A percentile compares a stretch with the other conserved stretches of the same genome.
These are phyloP conservation scores for Drosophila stalkeri DNA, from an alignment of 2,888 invertebrate species.

Conservation along the genomic window DNA sequence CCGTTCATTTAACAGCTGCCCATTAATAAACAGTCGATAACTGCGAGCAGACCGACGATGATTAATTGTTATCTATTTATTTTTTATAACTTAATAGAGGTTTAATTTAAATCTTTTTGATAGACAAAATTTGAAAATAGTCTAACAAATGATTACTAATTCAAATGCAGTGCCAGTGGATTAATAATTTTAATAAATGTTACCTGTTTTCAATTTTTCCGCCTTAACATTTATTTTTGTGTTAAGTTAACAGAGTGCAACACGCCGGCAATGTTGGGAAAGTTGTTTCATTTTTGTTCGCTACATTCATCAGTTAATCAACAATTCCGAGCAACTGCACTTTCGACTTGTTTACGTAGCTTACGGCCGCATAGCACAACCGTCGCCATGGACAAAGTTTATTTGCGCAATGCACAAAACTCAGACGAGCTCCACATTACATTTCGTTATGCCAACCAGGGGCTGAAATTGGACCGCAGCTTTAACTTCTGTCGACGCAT, in stretches of 20 bases:
- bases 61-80: neutral
- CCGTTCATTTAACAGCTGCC: neutral
- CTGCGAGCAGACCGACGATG: neutral
- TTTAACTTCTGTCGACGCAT: conserved; percentile 90
- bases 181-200: neutral
- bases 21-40: neutral
- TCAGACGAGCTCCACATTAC: conserved; percentile 86
- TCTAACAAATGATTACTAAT: neutral
- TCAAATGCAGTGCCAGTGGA: neutral
- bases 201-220: neutral
- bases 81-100: neutral
- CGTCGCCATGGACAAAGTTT: conserved; percentile 87
- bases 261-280: conserved; percentile 40
- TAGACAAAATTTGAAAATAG: neutral
- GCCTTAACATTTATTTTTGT: neutral
- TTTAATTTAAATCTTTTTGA: neutral
- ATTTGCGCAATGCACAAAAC: conserved; percentile 86
- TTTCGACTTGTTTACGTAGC: conserved; percentile 4
- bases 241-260: conserved; percentile 7
- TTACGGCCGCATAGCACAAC: conserved; percentile 41
- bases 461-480: conserved; percentile 87
- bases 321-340: conserved; percentile 1
- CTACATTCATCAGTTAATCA: conserved; percentile 20
- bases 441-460: conserved; percentile 86
- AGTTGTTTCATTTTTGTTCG: conserved; percentile 8